Base-by-base conservation (phyloP, 2,797 vertebrate species). In the Vespertilio murinus region DNA sequence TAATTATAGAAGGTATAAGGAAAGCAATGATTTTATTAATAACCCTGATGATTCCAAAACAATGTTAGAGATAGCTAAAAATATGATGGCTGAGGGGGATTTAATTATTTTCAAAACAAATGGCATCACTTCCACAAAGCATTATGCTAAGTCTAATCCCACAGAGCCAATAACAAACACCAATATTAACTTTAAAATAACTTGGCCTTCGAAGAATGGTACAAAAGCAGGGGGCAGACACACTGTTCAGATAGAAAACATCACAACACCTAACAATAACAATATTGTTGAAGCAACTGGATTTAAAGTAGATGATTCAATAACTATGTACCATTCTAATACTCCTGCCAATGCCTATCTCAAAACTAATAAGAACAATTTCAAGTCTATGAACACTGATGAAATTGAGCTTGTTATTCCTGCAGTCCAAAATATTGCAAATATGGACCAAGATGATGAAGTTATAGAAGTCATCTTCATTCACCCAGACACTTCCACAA, bases 21-120 rank as follows among this genome's bases (percentile, higher is more conserved):
- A 77, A 92, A 90, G 17, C 10, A 83, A 33, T 78, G 69, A 49
- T 38, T 2, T 40, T 30, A 42, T 35, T 65, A n/a, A 6, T 25
- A 87, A 73, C 73, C 73, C n/a, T 0, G 54, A 74, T 61, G 70
- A 90, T 23, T 61, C 30, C 20, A 93, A 93, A 81, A 61, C 40
- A 61, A 85, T 47, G 45, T 67, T 69, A 54, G 65, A 54, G 47
- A 33, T 17, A 79, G 30, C 20, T 79, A 74, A 92, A 94, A 92
- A 23, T 92, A n/a, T 71, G 13, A n/a, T 77, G 22, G 38, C 65
- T 45, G 17, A 3, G 11, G 47, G 40, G 9, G 14, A 90, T 28
- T 64, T 67, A 73, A 45, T 69, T 61, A 86, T 56, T 86, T 90
- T 86, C 17, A 52, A 87, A 78, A 77, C 28, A 95, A 79, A 90